Percentiles rank a stretch among this genome's conserved stretches.
These are phyloP conservation scores for Buphagus erythrorhynchus DNA, from an alignment of 2,797 vertebrate species.

Conservation along the genomic window DNA sequence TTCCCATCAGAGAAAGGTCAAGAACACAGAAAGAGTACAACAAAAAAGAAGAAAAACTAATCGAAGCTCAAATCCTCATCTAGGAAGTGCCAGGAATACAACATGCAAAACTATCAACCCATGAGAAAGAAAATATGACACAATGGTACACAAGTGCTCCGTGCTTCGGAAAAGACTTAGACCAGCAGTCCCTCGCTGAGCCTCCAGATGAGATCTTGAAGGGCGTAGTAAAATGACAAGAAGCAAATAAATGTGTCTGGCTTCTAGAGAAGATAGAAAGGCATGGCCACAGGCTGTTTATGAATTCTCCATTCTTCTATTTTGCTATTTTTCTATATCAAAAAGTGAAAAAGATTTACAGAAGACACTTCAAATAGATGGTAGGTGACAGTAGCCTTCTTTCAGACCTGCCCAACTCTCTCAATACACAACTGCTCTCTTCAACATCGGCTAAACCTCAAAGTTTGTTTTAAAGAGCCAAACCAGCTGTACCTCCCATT, in stretches of 20 bases:
- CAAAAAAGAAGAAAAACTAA: background rate
- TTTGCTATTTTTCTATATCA: background rate
- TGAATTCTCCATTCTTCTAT: background rate
- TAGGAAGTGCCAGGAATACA: background rate
- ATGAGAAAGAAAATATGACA: background rate
- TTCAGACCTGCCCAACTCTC: background rate
- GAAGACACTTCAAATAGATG: background rate
- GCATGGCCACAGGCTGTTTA: background rate
- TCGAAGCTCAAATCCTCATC: background rate
- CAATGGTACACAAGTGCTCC: background rate
- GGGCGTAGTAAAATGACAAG: background rate
- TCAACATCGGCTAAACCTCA: background rate
- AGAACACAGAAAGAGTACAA: background rate
- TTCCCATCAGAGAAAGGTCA: background rate
- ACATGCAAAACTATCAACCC: background rate
- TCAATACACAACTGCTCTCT: background rate
- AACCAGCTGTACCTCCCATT: slow-evolving; percentile 86
- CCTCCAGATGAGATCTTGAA: background rate
- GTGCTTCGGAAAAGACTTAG: background rate
- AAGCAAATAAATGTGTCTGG: background rate
- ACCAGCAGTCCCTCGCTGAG: background rate
- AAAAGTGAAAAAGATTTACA: background rate
- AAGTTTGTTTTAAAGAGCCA: background rate
- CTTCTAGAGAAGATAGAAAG: background rate
- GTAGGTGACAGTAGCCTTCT: background rate